Base-by-base conservation (phyloP, 2,113 vertebrate genomes). In the Redunca redunca region DNA sequence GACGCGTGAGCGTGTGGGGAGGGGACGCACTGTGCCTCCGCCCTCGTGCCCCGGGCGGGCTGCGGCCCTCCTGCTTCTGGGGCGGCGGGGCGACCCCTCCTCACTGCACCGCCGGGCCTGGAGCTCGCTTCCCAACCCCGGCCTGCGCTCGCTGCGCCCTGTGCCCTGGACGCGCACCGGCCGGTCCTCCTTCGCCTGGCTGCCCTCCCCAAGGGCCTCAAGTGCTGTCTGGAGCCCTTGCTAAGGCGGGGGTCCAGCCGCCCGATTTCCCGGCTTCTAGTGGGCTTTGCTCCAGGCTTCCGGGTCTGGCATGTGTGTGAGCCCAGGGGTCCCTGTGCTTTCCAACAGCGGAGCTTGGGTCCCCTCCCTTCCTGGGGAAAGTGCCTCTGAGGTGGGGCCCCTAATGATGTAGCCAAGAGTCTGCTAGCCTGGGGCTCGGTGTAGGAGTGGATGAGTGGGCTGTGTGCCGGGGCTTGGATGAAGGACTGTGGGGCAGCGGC, bases 41-140 rank as follows among this genome's bases (percentile, higher is more conserved):
- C 78, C 67, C 15, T 57, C 67, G 46, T 57, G 82, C 64, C 23
- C 33, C 4, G 12, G 43, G 74, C 88, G 4, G 6, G 82, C 82
- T 43, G 17, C 7, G 46, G 88, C 62, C 71, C 78, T 78, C n/a
- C 46, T 95, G 95, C 93, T 93, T 95, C 95, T 95, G 97, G 43
- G 89, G 30, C 40, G 67, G 26, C 8, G 53, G 30, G 8, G 28
- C 7, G 84, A 93, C 93, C 97, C 92, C 78, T 89, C 78, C 86
- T 74, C 71, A 43, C 23, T 8, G 86, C 67, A 14, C 23, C 3
- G 43, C 28, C 1, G 57, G 23, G 58, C 46, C 26, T 12, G 10
- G 88, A 57, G 87, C 78, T 36, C 40, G 16, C 8, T 62, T 28
- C 85, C 53, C 87, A 50, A 26, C 40, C 46, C 50, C 53, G 12